Percentiles rank a stretch among this genome's conserved stretches.
Conservation (phyloP, 2,888 invertebrate genomes). For the Agrotis puta region DNA sequence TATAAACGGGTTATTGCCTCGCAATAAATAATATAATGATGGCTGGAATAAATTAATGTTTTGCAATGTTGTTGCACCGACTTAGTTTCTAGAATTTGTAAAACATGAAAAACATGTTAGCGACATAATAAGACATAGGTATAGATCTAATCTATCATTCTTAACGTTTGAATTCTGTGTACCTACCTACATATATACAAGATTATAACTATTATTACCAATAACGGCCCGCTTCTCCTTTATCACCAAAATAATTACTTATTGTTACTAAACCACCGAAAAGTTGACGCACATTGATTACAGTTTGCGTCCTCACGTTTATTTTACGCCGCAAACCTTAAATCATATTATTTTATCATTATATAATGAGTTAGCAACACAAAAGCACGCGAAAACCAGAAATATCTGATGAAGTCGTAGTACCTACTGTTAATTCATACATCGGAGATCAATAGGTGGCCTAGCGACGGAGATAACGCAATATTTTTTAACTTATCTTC, state of each 20-base stretch:
- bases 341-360: constrained; percentile 41
- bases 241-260: constrained; percentile 20
- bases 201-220: constrained; percentile 3
- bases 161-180: background rate
- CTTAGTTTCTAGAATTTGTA: constrained; percentile 7
- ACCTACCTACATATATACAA: background rate
- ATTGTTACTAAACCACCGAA: constrained; percentile 21
- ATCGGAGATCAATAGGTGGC: constrained; percentile 75
- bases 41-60: constrained; percentile 1
- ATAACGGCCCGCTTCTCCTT: background rate
- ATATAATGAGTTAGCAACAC: constrained; percentile 56
- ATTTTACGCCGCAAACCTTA: constrained; percentile 38
- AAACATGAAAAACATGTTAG: background rate
- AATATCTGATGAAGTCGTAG: constrained; percentile 56
- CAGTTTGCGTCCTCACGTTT: constrained; percentile 38
- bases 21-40: constrained; percentile 43
- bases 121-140: background rate
- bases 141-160: background rate
- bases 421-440: constrained; percentile 51
- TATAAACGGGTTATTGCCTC: constrained; percentile 49
- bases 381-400: constrained; percentile 48
- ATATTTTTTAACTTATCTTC: constrained; percentile 36
- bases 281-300: constrained; percentile 55
- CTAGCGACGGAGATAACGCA: constrained; percentile 67
- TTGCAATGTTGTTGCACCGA: constrained; percentile 35